Conservation (phyloP, 2,888 invertebrate genomes). For the Diarsia dahlii region DNA sequence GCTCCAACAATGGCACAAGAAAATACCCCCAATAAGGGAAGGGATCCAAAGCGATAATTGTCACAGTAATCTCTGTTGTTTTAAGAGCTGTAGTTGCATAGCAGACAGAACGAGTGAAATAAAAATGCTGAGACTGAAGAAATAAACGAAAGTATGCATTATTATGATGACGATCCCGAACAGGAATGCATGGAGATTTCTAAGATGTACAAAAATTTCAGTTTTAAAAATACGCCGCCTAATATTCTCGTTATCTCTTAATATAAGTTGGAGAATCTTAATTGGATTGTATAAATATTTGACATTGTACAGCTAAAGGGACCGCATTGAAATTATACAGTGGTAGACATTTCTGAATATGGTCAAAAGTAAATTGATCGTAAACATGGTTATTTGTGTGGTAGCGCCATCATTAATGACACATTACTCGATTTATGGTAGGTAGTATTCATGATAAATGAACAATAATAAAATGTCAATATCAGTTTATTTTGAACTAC, state of each 20-base stretch:
- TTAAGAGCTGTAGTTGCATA: conserved; percentile 75
- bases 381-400: conserved; percentile 17
- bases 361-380: conserved; percentile 30
- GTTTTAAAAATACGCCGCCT: conserved; percentile 41
- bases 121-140: conserved; percentile 86
- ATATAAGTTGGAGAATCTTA: conserved; percentile 55
- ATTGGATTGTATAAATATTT: conserved; percentile 60
- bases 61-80: conserved; percentile 70
- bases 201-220: conserved; percentile 51
- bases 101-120: conserved; percentile 83
- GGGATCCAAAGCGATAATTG: conserved; percentile 37
- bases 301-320: conserved; percentile 28
- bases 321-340: conserved; percentile 28
- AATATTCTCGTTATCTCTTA: conserved; percentile 62
- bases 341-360: conserved; percentile 10
- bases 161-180: conserved; percentile 87
- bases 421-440: not conserved
- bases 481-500: not conserved
- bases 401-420: conserved; percentile 14
- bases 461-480: not conserved
- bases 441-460: not conserved
- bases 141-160: conserved; percentile 90
- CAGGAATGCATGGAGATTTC: conserved; percentile 72
- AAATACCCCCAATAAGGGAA: conserved; percentile 44
- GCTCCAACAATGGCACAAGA: conserved; percentile 19